Percentiles rank a stretch among this genome's conserved stretches.
These are phyloP conservation scores for Chrysaora quinquecirrha DNA, from an alignment of 30 jellyfish, hydroid and myxozoan genomes.

Conservation along the genomic window DNA sequence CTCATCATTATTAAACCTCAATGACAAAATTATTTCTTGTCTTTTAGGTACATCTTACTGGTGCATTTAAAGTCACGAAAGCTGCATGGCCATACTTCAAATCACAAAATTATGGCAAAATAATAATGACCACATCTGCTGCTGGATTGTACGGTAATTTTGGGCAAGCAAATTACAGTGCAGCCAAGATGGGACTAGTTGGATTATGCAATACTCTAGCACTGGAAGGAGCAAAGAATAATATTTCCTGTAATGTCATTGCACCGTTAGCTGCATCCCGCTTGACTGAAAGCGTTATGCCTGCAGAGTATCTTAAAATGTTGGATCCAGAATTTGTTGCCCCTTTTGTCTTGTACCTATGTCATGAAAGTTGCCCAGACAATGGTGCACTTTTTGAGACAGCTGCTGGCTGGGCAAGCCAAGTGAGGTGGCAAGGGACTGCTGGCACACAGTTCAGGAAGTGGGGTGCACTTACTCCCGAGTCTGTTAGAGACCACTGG, in stretches of 20 bases:
- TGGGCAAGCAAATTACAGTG: constrained; percentile 96
- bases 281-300: constrained; percentile 82
- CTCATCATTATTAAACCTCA: too few species aligned
- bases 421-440: constrained; percentile 79
- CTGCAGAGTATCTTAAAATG: constrained; percentile 52
- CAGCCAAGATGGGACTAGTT: constrained; percentile 94
- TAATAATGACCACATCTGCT: constrained; percentile 89
- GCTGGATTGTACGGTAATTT: constrained; percentile 92
- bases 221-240: constrained; percentile 77
- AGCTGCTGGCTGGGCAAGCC: constrained; percentile 95
- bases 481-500: constrained; percentile 79
- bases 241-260: constrained; percentile 74
- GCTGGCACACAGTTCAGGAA: constrained; percentile 68
- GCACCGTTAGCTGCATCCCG: constrained; percentile 96
- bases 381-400: constrained; percentile 80
- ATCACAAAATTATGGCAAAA: constrained; percentile 81
- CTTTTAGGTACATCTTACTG: constrained; percentile 94
- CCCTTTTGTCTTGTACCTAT: constrained; percentile 85
- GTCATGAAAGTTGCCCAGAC: constrained; percentile 86
- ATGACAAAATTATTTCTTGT: too few species aligned
- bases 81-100: constrained; percentile 96
- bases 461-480: constrained; percentile 77
- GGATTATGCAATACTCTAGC: constrained; percentile 89
- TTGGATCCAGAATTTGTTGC: constrained; percentile 87
- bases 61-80: constrained; percentile 87